Conservation (phyloP, 2,797 vertebrate genomes). For the Hydrophis major region DNA sequence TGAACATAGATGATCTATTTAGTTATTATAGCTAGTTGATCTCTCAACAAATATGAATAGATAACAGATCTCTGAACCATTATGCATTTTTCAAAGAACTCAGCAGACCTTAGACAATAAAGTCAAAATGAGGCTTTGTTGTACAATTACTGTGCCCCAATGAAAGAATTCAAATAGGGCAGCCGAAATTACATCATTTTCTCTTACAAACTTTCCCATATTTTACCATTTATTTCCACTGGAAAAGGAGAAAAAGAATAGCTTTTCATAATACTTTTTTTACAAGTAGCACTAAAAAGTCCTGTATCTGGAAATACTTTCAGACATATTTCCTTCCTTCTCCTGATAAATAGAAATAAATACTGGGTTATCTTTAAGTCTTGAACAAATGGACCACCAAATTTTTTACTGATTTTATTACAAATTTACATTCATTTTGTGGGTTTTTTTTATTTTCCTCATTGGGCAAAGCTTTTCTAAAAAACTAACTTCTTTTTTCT, state of each 20-base stretch:
- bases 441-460: background rate
- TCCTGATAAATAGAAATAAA: background rate
- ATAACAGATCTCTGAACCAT: background rate
- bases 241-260: background rate
- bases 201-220: background rate
- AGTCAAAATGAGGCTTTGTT: background rate
- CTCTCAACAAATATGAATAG: background rate
- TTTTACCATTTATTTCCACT: background rate
- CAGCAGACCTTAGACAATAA: background rate
- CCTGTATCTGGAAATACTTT: background rate
- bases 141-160: background rate
- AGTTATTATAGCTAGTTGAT: background rate
- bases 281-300: background rate
- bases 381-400: background rate
- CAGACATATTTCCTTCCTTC: background rate
- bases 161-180: background rate
- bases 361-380: background rate
- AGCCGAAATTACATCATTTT: background rate
- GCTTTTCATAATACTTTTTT: background rate
- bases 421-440: background rate
- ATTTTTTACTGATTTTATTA: background rate
- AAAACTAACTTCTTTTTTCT: background rate
- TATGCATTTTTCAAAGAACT: background rate
- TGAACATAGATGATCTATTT: background rate
- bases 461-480: background rate